A percentile compares a stretch with the other conserved stretches of the same genome.
phyloP scores from a whole-genome alignment of 1,140 invertebrate genomes.

The Cherax destructor region DNA sequence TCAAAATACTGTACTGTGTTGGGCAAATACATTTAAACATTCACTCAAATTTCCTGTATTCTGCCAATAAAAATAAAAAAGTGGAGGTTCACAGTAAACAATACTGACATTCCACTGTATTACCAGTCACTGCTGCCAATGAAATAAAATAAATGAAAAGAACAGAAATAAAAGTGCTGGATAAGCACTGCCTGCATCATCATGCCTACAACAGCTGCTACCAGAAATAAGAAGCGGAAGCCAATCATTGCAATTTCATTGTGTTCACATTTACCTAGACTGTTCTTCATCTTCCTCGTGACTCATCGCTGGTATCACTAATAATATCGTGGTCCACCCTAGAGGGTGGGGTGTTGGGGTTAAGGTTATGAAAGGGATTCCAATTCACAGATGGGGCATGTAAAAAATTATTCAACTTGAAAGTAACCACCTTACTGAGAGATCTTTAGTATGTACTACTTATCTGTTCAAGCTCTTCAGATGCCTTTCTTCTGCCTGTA shows the following conservation, averaged over 20 bases:
- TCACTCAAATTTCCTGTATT: neutral
- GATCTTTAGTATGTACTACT: too few relatives aligned
- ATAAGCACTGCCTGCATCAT: conserved; percentile 9
- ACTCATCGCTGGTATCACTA: conserved; percentile 62
- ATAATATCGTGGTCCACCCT: conserved; percentile 54
- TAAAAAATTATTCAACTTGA: neutral
- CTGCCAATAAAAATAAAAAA: neutral
- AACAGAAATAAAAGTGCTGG: neutral
- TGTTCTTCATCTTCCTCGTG: conserved; percentile 35
- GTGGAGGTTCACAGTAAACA: neutral
- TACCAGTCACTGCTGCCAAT: neutral
- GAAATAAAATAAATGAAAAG: neutral
- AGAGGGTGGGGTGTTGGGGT: conserved; percentile 24
- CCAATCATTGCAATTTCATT: conserved; percentile 28
- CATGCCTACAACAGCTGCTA: conserved; percentile 21
- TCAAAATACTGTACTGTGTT: neutral
- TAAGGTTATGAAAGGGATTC: conserved; percentile 17
- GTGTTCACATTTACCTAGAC: conserved; percentile 45
- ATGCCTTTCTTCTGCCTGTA: too few relatives aligned
- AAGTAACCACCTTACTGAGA: neutral
- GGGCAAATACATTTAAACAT: neutral
- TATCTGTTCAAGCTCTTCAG: too few relatives aligned
- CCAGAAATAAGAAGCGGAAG: conserved; percentile 27
- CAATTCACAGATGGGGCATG: neutral
- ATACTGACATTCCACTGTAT: conserved; percentile 1